Evolutionary conservation across 2,113 vertebrate genomes (phyloP).

Genomic region (Peromyscus maniculatus): DNA sequence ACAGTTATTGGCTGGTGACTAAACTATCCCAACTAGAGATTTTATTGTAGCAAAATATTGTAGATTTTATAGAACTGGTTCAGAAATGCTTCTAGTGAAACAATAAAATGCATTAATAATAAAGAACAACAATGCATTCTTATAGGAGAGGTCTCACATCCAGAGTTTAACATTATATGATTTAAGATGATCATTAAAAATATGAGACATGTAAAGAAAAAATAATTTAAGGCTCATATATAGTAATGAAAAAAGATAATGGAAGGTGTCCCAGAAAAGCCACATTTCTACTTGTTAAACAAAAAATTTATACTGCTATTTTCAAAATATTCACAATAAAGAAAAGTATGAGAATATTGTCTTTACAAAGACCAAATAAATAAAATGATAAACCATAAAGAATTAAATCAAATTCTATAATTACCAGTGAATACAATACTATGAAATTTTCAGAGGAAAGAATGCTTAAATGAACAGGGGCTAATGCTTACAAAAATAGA

Average conservation of each 20-base stretch:
- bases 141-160: neutral
- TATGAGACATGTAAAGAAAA: neutral
- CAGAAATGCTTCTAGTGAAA: neutral
- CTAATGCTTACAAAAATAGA: neutral
- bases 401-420: neutral
- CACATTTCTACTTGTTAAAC: neutral
- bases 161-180: neutral
- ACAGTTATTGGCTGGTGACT: neutral
- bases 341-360: neutral
- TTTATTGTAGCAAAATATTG: neutral
- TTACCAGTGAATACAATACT: neutral
- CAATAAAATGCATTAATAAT: neutral
- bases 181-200: neutral
- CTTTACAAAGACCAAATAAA: neutral
- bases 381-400: neutral
- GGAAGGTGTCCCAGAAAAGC: neutral
- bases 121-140: neutral
- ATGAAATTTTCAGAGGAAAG: neutral
- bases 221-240: neutral
- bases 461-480: neutral
- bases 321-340: conserved; percentile 3
- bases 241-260: neutral
- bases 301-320: neutral
- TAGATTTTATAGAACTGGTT: neutral
- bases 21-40: neutral